phyloP scores from a whole-genome alignment of 2,113 vertebrate genomes.

The Halcyon malimbica region DNA sequence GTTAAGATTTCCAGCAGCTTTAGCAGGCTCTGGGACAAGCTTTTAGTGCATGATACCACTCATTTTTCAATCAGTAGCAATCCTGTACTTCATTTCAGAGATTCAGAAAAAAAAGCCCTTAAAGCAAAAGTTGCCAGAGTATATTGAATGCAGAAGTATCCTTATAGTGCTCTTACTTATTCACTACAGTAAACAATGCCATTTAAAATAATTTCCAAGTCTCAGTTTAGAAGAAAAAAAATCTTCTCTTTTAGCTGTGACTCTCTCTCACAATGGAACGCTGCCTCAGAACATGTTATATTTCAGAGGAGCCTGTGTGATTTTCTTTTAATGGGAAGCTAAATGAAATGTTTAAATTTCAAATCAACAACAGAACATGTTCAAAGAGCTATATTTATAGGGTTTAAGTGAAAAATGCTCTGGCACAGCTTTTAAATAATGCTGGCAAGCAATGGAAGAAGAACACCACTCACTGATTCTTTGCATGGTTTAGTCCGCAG shows the following conservation, averaged over 20 bases:
- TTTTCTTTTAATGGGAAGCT: constrained; percentile 48
- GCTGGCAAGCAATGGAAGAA: constrained; percentile 14
- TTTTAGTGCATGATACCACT: background rate
- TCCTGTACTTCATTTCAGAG: constrained; percentile 1
- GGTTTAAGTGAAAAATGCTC: constrained; percentile 60
- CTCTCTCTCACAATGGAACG: constrained; percentile 47
- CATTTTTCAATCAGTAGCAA: constrained; percentile 39
- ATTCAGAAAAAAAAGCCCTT: background rate
- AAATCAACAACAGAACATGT: constrained; percentile 66
- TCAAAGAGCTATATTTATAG: constrained; percentile 62
- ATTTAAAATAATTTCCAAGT: constrained; percentile 59
- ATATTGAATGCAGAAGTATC: constrained; percentile 42
- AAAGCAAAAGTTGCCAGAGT: constrained; percentile 6
- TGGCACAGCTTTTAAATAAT: constrained; percentile 56
- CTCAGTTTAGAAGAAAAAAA: background rate
- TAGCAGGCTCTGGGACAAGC: background rate
- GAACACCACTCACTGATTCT: constrained; percentile 52
- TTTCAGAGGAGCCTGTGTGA: constrained; percentile 40
- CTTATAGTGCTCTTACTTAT: constrained; percentile 22
- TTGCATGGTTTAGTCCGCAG: constrained; percentile 45
- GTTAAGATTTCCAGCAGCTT: background rate
- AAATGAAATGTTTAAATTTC: constrained; percentile 67
- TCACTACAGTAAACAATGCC: constrained; percentile 35
- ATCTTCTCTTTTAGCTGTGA: constrained; percentile 1
- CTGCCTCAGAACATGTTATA: constrained; percentile 41